These are phyloP conservation scores for Lathamus discolor DNA, from an alignment of 2,113 vertebrate genomes.

Conservation along the genomic window DNA sequence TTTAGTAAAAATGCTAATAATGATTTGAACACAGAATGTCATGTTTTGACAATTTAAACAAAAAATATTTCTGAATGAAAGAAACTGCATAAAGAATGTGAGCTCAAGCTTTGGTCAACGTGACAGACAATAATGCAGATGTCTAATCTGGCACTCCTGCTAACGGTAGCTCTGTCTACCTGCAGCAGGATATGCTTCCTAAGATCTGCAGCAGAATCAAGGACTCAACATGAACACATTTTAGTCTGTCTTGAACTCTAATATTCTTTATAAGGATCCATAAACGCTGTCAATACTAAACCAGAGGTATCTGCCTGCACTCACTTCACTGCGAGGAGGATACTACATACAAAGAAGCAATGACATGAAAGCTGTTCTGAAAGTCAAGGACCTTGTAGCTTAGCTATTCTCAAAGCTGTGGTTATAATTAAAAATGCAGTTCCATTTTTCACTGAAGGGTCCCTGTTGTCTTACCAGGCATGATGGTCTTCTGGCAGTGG, in stretches of 20 bases:
- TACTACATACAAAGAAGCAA: background rate
- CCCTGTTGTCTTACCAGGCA: constrained; percentile 76
- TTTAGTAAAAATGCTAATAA: background rate
- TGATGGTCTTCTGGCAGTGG: constrained; percentile 80
- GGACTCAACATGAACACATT: background rate
- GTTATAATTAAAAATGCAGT: background rate
- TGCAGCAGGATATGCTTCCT: rapidly evolving
- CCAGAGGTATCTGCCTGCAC: background rate
- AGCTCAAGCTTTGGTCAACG: background rate
- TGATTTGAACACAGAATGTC: background rate
- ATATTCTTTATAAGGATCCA: background rate
- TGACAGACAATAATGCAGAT: background rate
- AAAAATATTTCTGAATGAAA: background rate
- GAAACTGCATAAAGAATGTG: background rate
- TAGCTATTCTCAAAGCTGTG: background rate
- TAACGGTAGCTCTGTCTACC: background rate
- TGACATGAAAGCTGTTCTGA: background rate
- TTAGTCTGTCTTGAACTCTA: background rate
- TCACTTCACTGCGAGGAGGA: background rate
- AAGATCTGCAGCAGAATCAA: background rate
- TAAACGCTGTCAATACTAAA: background rate
- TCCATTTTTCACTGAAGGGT: background rate
- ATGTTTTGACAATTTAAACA: background rate
- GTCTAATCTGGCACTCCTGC: background rate
- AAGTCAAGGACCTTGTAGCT: background rate